Evolutionary conservation across 2,113 vertebrate genomes (phyloP).

Genomic region (Pantherophis guttatus): DNA sequence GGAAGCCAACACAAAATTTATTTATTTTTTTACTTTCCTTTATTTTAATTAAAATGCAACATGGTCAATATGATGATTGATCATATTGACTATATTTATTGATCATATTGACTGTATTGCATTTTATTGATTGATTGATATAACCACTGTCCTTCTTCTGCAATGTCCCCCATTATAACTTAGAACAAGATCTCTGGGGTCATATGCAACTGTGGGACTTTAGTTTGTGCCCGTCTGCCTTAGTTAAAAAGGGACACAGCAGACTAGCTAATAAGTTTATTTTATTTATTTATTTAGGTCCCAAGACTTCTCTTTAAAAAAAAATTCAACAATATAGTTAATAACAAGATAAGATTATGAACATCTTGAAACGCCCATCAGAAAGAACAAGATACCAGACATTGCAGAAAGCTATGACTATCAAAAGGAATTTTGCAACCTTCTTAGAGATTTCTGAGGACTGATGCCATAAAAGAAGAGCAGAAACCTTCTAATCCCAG

Average conservation of each 20-base stretch:
- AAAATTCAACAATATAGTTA: neutral
- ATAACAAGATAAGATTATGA: neutral
- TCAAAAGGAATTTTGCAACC: neutral
- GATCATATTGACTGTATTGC: too few relatives aligned
- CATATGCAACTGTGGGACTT: neutral
- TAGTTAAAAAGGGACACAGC: neutral
- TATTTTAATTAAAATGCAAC: neutral
- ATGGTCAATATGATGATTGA: neutral
- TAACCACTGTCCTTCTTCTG: neutral
- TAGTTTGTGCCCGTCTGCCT: neutral
- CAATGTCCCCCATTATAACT: neutral
- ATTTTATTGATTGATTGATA: neutral
- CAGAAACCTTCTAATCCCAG: neutral
- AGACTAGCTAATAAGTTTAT: neutral
- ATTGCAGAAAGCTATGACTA: neutral
- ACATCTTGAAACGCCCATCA: neutral
- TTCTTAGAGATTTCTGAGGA: neutral
- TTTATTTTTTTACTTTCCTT: neutral
- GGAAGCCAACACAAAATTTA: neutral
- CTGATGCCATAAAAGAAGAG: neutral
- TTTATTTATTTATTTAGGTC: neutral
- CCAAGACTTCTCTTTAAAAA: neutral
- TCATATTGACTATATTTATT: too few relatives aligned
- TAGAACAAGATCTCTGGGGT: neutral
- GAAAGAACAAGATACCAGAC: neutral